Base-by-base conservation (phyloP, 2,113 vertebrate species). In the Psilopogon haemacephalus region DNA sequence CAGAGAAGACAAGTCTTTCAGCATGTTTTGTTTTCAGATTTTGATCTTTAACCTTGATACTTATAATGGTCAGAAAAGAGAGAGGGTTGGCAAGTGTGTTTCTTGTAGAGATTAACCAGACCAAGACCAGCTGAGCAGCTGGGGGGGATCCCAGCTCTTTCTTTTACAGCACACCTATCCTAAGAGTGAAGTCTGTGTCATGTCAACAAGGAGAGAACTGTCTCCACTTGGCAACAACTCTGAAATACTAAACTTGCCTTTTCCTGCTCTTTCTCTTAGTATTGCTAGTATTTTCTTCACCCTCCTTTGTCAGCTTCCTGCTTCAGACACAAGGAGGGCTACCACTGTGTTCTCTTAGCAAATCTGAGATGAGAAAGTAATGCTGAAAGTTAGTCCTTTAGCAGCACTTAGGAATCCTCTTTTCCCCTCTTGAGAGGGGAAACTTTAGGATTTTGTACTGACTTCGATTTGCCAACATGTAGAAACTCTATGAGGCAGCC, bases 101-200 rank as follows among this genome's bases (percentile, higher is more conserved):
- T 87, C 80, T 88, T 64, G 76, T 76, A 8, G 95, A 96, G 38
- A 96, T 75, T 93, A 95, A 93, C 52, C 96, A 97, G 96, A 94
- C 15, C 65, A 55, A 63, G 72, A 89, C 52, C 40, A 73, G 62
- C 50, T 79, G 78, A 95, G 82, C 94, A 96, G 93, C 90, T 97
- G 90, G 75, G 92, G 90, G 84, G n/a, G 77, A 95, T 92, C 91
- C 85, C 79, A 86, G 73, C 54, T 55, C 65, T 64, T 93, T 88
- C 48, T 76, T 91, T n/a, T 32, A 23, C 79, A 64, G 76, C 72
- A 62, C 94, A 96, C 93, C 94, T 96, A 95, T 69, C 89, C 65
- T 88, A 91, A 93, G 62, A 96, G 87, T 67, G 26, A 91, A 94
- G 89, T 71, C 93, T 96, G 96, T 64, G 78, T 95, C 82, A 14